These are phyloP conservation scores for Stratiomys singularior DNA, from an alignment of 2,888 invertebrate species.

Conservation along the genomic window DNA sequence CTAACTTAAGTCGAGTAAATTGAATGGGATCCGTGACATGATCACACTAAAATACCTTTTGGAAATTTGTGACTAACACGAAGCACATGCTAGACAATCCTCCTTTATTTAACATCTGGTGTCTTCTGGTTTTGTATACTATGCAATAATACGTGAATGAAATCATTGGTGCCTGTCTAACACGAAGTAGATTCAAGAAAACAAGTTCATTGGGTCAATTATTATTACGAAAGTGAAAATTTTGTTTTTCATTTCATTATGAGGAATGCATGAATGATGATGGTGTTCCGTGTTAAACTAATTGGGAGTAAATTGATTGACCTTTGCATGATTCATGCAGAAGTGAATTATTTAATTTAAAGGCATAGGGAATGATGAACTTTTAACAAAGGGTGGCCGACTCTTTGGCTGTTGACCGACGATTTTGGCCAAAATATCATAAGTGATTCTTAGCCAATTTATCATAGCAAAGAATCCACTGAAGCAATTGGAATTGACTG, in stretches of 20 bases:
- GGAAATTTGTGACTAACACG: not conserved
- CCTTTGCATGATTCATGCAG: constrained; percentile 16
- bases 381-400: not conserved
- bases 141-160: not conserved
- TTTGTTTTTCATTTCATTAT: constrained; percentile 12
- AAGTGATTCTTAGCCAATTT: too few species aligned
- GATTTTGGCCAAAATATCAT: too few species aligned
- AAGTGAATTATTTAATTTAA: not conserved
- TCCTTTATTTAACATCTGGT: not conserved
- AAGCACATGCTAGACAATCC: not conserved
- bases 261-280: not conserved
- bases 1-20: too few species aligned
- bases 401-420: too few species aligned
- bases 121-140: not conserved
- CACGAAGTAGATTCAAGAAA: constrained; percentile 12
- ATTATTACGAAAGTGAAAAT: constrained; percentile 42
- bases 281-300: not conserved
- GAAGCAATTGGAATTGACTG: not conserved
- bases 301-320: constrained; percentile 37
- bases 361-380: not conserved
- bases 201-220: constrained; percentile 37
- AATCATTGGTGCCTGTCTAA: constrained; percentile 9
- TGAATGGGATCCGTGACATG: not conserved
- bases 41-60: not conserved
- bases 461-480: not conserved